Conservation (phyloP, 2,113 vertebrate genomes). For the Nansenia antarctica region DNA sequence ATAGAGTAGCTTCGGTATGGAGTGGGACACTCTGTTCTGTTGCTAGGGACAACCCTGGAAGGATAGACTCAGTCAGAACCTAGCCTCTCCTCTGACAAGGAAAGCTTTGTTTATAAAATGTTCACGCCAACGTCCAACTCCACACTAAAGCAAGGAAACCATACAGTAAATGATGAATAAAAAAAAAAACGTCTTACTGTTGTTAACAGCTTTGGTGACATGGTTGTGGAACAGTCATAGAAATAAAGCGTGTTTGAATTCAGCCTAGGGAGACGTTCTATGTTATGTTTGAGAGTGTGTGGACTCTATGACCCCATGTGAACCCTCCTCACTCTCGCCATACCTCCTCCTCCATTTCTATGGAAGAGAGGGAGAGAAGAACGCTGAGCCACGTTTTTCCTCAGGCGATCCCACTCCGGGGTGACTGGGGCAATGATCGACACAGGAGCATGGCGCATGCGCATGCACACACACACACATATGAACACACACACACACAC, state of each 20-base stretch:
- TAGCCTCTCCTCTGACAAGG: conserved; percentile 6
- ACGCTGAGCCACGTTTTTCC: too few species aligned
- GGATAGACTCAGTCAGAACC: neutral
- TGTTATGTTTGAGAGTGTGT: neutral
- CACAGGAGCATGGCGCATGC: conserved; percentile 21
- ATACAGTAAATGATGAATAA: neutral
- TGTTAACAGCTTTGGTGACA: neutral
- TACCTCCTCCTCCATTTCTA: conserved; percentile 9
- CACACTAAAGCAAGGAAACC: conserved; percentile 10
- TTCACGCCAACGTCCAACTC: conserved; percentile 3
- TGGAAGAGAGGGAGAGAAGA: too few species aligned
- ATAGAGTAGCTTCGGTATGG: conserved; percentile 1
- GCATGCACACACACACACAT: conserved; percentile 56
- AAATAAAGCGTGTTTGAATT: conserved; percentile 2
- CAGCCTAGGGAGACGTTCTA: too few species aligned
- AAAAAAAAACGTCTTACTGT: neutral
- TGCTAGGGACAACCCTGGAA: conserved; percentile 45
- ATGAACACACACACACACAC: conserved; percentile 55
- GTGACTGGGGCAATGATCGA: conserved; percentile 34
- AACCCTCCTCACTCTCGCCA: neutral
- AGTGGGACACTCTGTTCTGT: conserved; percentile 25
- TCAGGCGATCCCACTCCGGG: conserved; percentile 24
- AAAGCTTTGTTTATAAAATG: conserved; percentile 4
- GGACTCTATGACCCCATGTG: conserved; percentile 1
- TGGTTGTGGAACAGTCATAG: too few species aligned